Evolutionary conservation across 2,113 vertebrate genomes (phyloP), one percentile per base, ranked within the genome.

Genomic region (Laticauda laticaudata): DNA sequence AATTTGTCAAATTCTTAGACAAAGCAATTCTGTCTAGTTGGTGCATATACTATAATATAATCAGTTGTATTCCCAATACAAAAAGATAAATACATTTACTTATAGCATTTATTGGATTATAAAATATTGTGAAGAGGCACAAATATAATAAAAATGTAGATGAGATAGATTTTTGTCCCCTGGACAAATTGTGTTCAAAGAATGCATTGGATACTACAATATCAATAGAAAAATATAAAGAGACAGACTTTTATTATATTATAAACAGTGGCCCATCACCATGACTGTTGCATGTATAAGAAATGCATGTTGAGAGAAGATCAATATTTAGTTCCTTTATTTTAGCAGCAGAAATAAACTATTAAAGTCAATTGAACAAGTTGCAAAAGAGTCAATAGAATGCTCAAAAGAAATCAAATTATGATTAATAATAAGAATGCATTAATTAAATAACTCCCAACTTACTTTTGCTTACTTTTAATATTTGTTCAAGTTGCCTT

Each of bases 81-180:
- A 21, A 10, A 26, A 75, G 55, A 24, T 54, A 34, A 15, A n/a
- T 51, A 55, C 75, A 88, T 34, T 75, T 53, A 75, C 51, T 45
- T 24, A 55, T 45, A 21, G 8, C 91, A 89, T 43, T 89, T 92
- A 89, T 56, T 92, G 59, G 6, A 92, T 92, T 45, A 88, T 75
- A 92, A 89, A 89, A 55, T 54, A 75, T 88, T 92, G 29, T 4
- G 2, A 54, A 61, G 48, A 53, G 88, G 69, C 59, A 88, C 86
- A 92, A 55, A 92, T 55, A 26, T 24, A 45, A 92, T 75, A 75
- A 88, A 92, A 92, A 55, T 34, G 55, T 15, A 54, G 45, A 92
- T 64, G 61, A 81, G 51, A 88, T 24, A 75, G 43, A 53, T 55
- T 51, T 54, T 61, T 55, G 57, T 11, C 86, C 91, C 8, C 54